These are phyloP conservation scores for Digitonthophagus gazella DNA, from an alignment of 2,888 invertebrate species.

Conservation along the genomic window DNA sequence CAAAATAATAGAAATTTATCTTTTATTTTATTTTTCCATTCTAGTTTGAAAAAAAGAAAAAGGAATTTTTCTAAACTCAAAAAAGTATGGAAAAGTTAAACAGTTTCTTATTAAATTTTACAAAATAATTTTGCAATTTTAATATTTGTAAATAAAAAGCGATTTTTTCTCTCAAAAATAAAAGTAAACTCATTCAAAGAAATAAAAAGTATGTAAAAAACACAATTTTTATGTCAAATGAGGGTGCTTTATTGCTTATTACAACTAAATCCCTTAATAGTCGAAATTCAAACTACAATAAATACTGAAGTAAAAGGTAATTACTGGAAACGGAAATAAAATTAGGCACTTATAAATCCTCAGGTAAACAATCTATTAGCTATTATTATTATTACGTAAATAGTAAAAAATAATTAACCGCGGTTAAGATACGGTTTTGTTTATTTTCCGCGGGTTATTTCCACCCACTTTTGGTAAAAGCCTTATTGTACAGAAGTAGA, in stretches of 20 bases:
- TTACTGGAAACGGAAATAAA: slow-evolving; percentile 24
- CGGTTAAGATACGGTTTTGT: slow-evolving; percentile 18
- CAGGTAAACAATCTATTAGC: slow-evolving; percentile 27
- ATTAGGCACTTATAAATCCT: slow-evolving; percentile 33
- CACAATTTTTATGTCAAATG: background rate
- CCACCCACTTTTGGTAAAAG: slow-evolving; percentile 6
- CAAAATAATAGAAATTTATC: too few species aligned
- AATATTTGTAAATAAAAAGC: too few species aligned
- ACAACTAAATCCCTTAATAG: slow-evolving; percentile 1
- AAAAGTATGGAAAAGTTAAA: too few species aligned
- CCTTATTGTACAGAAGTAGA: slow-evolving; percentile 17
- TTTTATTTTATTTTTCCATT: too few species aligned
- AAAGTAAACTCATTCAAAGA: too few species aligned
- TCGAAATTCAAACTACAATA: slow-evolving; percentile 24
- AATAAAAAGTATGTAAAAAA: too few species aligned
- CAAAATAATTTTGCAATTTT: too few species aligned
- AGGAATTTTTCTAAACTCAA: too few species aligned
- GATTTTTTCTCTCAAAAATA: background rate
- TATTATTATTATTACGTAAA: slow-evolving; percentile 23
- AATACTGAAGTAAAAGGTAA: slow-evolving; percentile 28
- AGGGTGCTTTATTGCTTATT: slow-evolving; percentile 12
- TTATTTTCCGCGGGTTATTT: too few species aligned
- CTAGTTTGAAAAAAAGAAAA: too few species aligned
- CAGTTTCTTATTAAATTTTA: too few species aligned
- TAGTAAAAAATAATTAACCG: slow-evolving; percentile 19